phyloP scores from a whole-genome alignment of 2,797 vertebrate species.

The Rhabdophis nuchalis region DNA sequence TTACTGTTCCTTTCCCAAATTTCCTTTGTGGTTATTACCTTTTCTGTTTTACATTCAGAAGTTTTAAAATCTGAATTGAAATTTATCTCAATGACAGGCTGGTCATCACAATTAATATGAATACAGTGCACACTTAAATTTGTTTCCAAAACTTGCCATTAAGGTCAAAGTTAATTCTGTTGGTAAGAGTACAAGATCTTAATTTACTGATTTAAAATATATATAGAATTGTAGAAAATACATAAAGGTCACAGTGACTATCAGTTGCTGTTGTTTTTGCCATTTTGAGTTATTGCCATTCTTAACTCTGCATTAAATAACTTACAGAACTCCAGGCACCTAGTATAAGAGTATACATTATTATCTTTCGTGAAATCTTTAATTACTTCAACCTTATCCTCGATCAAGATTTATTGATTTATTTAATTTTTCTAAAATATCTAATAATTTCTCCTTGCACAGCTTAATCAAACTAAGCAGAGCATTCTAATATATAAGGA shows the following conservation, averaged over 20 bases:
- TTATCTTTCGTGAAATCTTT: neutral
- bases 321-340: neutral
- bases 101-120: neutral
- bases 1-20: neutral
- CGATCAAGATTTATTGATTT: neutral
- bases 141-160: neutral
- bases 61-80: neutral
- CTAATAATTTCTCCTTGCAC: neutral
- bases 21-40: neutral
- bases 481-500: neutral
- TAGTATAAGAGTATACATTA: neutral
- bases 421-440: slow-evolving; percentile 2
- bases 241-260: neutral
- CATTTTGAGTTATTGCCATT: neutral
- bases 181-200: neutral
- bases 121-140: neutral
- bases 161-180: neutral
- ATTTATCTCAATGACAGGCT: neutral
- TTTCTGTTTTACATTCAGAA: neutral
- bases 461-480: neutral
- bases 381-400: neutral
- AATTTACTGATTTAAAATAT: neutral
- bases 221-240: neutral
- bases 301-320: neutral
- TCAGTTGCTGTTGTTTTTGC: neutral